phyloP scores from a whole-genome alignment of 2,888 invertebrate species.

The Philopedon plagiatum region DNA sequence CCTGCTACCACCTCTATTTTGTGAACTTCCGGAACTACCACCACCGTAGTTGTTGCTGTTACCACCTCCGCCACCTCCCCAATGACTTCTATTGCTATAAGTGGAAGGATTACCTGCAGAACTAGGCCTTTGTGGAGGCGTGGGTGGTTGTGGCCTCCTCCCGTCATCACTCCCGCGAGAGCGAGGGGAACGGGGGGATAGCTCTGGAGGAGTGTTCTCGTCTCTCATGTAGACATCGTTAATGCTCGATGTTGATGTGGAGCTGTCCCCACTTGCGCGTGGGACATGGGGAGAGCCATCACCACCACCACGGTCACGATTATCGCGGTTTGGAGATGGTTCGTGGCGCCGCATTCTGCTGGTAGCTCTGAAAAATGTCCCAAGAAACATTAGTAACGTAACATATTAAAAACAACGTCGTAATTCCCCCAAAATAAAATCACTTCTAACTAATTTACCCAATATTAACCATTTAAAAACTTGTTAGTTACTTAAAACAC shows the following conservation, averaged over 20 bases:
- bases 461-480: not conserved
- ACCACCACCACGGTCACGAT: not conserved
- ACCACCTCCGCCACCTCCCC: not conserved
- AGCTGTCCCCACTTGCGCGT: slow-evolving; percentile 4
- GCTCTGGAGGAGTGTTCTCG: not conserved
- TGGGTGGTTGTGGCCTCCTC: not conserved
- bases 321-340: not conserved
- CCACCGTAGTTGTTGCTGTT: not conserved
- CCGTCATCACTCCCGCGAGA: not conserved
- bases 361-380: not conserved
- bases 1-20: not conserved
- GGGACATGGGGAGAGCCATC: slow-evolving; percentile 11
- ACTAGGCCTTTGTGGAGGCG: not conserved
- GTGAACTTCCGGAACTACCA: not conserved
- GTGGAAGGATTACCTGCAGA: not conserved
- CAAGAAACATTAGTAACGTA: not conserved
- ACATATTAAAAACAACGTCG: not conserved
- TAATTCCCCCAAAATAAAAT: too few relatives aligned
- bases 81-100: not conserved
- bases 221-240: not conserved
- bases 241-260: not conserved
- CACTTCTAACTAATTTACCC: too few relatives aligned
- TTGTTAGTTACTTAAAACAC: not conserved
- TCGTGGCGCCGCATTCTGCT: not conserved
- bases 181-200: not conserved